These are phyloP conservation scores for Chrosomus eos DNA, from an alignment of 2,797 vertebrate species.

Conservation along the genomic window DNA sequence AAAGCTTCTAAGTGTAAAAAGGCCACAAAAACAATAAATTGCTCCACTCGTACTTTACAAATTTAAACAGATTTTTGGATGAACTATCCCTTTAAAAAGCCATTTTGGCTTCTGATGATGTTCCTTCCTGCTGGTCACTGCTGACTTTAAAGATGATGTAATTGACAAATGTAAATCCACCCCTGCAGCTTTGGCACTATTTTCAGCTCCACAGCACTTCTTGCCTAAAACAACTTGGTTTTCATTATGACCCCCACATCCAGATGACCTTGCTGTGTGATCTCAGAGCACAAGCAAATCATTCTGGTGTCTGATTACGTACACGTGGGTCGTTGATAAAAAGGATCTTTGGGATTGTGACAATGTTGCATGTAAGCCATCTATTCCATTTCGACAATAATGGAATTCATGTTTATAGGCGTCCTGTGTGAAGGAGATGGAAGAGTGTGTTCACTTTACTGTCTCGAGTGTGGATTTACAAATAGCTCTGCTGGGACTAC, in stretches of 20 bases:
- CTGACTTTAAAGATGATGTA: slow-evolving; percentile 42
- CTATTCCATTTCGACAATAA: not conserved
- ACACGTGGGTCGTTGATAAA: not conserved
- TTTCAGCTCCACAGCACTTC: slow-evolving; percentile 21
- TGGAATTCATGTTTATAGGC: not conserved
- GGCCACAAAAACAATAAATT: not conserved
- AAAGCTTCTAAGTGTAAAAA: not conserved
- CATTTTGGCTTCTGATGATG: not conserved
- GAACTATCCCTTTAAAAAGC: not conserved
- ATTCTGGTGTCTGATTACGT: slow-evolving; percentile 7
- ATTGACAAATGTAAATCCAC: slow-evolving; percentile 13
- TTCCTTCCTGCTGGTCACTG: slow-evolving; percentile 12
- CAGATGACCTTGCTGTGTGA: slow-evolving; percentile 13
- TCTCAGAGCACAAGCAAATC: not conserved
- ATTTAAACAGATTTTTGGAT: not conserved
- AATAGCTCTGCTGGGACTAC: not conserved
- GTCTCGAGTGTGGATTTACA: not conserved
- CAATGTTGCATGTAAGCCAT: not conserved
- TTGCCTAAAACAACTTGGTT: slow-evolving; percentile 23
- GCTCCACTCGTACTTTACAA: not conserved
- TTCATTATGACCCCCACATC: slow-evolving; percentile 6
- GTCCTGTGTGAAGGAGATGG: not conserved
- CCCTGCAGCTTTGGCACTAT: slow-evolving; percentile 24
- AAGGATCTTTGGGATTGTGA: slow-evolving; percentile 10
- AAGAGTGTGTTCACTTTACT: not conserved